These are phyloP conservation scores for Xyliphius kryptos DNA, from an alignment of 2,113 vertebrate species.

Conservation along the genomic window DNA sequence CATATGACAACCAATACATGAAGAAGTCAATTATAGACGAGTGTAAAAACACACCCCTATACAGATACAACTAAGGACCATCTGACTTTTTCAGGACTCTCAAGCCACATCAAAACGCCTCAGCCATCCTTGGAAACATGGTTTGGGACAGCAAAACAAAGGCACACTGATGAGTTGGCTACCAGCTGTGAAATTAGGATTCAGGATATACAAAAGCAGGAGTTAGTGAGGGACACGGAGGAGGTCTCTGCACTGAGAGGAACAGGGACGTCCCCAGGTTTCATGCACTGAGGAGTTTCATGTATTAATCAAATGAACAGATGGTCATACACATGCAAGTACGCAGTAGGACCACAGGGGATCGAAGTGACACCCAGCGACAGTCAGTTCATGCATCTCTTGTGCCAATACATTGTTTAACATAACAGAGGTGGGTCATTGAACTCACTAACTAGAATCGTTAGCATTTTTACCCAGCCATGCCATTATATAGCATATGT, in stretches of 20 bases:
- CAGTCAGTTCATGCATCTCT: background rate
- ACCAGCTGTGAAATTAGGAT: conserved; percentile 20
- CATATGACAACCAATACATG: conserved; percentile 10
- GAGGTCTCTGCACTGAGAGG: conserved; percentile 3
- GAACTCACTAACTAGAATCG: no score
- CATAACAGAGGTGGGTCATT: no score
- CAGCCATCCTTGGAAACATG: conserved; percentile 2
- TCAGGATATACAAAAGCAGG: conserved; percentile 13
- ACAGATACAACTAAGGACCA: conserved; percentile 13
- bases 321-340: conserved; percentile 3
- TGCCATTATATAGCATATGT: no score
- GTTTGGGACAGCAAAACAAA: conserved; percentile 27
- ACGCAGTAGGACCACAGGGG: background rate
- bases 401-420: no score
- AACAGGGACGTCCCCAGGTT: background rate
- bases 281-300: conserved; percentile 3
- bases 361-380: background rate
- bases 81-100: conserved; percentile 14
- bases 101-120: conserved; percentile 15
- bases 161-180: conserved; percentile 12
- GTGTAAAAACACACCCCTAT: background rate
- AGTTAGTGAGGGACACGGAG: conserved; percentile 1
- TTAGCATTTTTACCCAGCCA: no score
- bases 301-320: conserved; percentile 20
- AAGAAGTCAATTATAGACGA: conserved; percentile 29